Percentiles rank a stretch among this genome's conserved stretches.
These are phyloP conservation scores for Brevimyrus niger DNA, from an alignment of 2,113 vertebrate genomes.

Conservation along the genomic window DNA sequence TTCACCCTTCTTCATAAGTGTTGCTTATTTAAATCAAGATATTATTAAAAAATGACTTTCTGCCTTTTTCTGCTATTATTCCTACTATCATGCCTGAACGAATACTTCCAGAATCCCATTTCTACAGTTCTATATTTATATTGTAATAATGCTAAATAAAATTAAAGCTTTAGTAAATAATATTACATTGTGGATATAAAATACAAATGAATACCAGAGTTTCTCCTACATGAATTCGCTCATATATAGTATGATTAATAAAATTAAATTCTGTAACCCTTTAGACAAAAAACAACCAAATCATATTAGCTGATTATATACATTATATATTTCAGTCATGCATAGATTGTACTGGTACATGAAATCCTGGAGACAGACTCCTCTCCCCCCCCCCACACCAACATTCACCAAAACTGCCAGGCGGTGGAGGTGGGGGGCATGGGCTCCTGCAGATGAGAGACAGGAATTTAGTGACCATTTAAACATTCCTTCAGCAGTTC, in stretches of 20 bases:
- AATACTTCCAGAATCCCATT: neutral
- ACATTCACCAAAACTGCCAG: slow-evolving; percentile 90
- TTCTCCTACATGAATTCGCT: too few species aligned
- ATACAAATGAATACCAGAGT: neutral
- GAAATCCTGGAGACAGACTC: slow-evolving; percentile 11
- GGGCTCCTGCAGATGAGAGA: slow-evolving; percentile 72
- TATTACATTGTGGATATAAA: neutral
- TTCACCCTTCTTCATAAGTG: neutral
- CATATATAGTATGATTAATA: too few species aligned
- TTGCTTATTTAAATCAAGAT: neutral
- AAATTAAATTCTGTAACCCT: too few species aligned
- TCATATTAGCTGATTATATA: too few species aligned
- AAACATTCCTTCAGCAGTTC: neutral
- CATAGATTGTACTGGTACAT: too few species aligned
- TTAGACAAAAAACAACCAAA: too few species aligned
- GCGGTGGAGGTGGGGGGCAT: slow-evolving; percentile 93
- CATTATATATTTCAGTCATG: too few species aligned
- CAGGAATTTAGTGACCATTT: neutral
- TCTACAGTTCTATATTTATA: neutral
- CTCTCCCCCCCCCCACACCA: slow-evolving; percentile 38
- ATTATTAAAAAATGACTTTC: too few species aligned
- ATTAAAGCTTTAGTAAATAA: neutral
- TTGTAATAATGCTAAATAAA: too few species aligned
- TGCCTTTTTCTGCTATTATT: too few species aligned
- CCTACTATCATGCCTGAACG: too few species aligned